Base-by-base conservation (phyloP, 2,888 invertebrate species). In the Caenorhabditis afra region DNA sequence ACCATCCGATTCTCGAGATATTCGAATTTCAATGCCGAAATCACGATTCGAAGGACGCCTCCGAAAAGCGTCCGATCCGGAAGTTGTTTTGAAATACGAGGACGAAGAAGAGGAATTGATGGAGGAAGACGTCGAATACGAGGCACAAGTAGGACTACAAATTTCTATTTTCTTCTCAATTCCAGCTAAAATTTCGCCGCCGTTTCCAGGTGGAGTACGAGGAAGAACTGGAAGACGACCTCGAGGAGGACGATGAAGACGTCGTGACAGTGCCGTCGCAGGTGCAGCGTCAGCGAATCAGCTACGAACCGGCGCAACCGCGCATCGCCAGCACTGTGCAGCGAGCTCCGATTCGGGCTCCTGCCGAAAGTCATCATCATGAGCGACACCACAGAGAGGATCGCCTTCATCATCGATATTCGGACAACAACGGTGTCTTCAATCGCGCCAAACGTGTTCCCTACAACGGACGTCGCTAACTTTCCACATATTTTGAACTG, bases 11-110 rank as follows among this genome's bases (percentile, higher is more conserved):
- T 18, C 59, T 18, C n/a, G 18, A 8, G 53, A 29, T 16, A 53
- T 53, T 7, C 35, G 53, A 53, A 53, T 53, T 29, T 35, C 35
- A 16, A 29, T 53, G 53, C 41, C 53, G 44, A 39, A 41, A 12
- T 62, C 62, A 1, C 10, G 71, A 12, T 55, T 71, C 10, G 71
- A 62, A 3, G 71, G 71, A 64, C 71, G 71, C 14, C 55, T 71
- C 39, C 61, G 61, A 47, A 70, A 61, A 10, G 29, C 53, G 35
- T 20, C 65, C 3, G 23, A 23, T 7, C 14, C 53, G 14, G n/a
- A 29, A 23, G 52, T 39, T 18, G 57, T 57, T 10, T 22, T 71
- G 3, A 49, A 49, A 14, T 71, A 64, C 8, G 45, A 41, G 7
- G 61, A 16, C 14, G 61, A 45, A 37, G 70, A 68, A 35, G 58